phyloP scores from a whole-genome alignment of 2,888 invertebrate species.

The Agrilus biguttatus region DNA sequence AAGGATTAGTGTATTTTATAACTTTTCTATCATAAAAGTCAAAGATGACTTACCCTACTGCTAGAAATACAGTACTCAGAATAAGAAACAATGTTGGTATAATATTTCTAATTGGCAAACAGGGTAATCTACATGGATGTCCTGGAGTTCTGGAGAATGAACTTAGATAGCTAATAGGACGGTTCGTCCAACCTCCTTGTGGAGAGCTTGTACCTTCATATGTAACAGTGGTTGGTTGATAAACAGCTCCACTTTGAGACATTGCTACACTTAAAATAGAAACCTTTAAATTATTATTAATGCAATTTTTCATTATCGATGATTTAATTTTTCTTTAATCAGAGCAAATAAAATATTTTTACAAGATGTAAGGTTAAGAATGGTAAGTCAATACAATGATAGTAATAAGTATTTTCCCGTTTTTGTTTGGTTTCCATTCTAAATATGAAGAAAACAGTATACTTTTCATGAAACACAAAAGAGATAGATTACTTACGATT shows the following conservation, averaged over 20 bases:
- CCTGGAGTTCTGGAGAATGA: conserved; percentile 39
- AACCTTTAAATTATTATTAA: too few species aligned
- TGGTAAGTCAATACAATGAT: too few species aligned
- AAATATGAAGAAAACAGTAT: too few species aligned
- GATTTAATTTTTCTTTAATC: too few species aligned
- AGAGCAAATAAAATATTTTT: too few species aligned
- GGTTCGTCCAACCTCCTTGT: conserved; percentile 26
- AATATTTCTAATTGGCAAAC: conserved; percentile 20
- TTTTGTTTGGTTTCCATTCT: too few species aligned
- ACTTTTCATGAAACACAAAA: too few species aligned
- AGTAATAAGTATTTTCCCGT: too few species aligned
- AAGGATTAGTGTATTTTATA: background rate
- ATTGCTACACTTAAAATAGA: conserved; percentile 28
- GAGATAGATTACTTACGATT: conserved; percentile 3
- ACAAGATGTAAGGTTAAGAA: too few species aligned
- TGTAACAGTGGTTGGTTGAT: conserved; percentile 65
- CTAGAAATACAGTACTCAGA: conserved; percentile 23
- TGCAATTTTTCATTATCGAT: too few species aligned
- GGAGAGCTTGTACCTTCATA: conserved; percentile 39
- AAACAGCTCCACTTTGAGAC: conserved; percentile 56
- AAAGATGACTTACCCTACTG: conserved; percentile 20
- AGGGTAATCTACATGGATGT: conserved; percentile 41
- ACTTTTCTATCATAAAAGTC: background rate
- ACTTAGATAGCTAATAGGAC: conserved; percentile 29
- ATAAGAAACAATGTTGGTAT: conserved; percentile 24